Conservation (phyloP, 2,113 vertebrate genomes). For the Redunca redunca region DNA sequence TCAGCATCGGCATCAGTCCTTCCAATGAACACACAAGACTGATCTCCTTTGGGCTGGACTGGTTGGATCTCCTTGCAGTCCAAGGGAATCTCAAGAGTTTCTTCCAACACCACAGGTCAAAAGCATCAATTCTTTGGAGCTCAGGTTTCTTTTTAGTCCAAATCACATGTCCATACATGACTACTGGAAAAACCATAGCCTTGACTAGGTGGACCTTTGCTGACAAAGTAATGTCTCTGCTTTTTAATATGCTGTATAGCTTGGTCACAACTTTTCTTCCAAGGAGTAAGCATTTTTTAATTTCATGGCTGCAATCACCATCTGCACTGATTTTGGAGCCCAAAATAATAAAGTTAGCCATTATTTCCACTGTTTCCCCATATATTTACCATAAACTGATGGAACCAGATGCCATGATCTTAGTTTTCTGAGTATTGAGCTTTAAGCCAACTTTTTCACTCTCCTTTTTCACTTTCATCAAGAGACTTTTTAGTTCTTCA, state of each 20-base stretch:
- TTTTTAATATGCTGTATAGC: neutral
- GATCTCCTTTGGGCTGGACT: neutral
- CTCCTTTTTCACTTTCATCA: neutral
- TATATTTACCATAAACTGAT: neutral
- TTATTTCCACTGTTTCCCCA: neutral
- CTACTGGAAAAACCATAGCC: neutral
- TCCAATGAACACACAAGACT: neutral
- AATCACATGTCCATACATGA: neutral
- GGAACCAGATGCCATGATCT: neutral
- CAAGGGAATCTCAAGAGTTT: neutral
- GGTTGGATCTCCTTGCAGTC: neutral
- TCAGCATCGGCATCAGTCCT: neutral
- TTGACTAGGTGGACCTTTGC: neutral
- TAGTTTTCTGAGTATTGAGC: neutral
- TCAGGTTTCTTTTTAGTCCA: neutral
- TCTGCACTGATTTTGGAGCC: neutral
- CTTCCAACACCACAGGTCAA: neutral
- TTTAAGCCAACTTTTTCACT: neutral
- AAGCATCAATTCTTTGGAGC: fast-evolving
- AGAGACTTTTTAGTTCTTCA: neutral
- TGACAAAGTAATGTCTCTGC: neutral
- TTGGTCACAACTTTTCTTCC: neutral
- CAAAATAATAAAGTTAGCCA: neutral
- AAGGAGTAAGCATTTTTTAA: neutral
- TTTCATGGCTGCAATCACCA: neutral